phyloP scores from a whole-genome alignment of 2,888 invertebrate species.

The Ernsta delagoae region DNA sequence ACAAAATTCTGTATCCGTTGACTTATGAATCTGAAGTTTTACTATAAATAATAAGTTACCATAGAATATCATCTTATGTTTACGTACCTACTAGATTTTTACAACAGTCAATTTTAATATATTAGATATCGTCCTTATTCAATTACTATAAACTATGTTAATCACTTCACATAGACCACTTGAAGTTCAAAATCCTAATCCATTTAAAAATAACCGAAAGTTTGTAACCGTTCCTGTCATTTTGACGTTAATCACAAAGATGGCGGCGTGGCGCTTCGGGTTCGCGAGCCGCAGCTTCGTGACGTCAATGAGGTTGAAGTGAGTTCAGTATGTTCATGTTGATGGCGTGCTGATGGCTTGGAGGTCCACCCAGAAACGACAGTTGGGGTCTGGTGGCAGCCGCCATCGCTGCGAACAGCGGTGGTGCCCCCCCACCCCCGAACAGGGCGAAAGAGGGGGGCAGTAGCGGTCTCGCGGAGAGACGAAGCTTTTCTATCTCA shows the following conservation, averaged over 20 bases:
- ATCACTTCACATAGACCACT: too few species aligned
- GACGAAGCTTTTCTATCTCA: slow-evolving; percentile 94
- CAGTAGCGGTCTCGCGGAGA: slow-evolving; percentile 92
- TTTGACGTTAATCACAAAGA: slow-evolving; percentile 47
- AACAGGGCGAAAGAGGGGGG: slow-evolving; percentile 90
- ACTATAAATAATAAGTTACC: too few species aligned
- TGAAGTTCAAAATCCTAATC: too few species aligned
- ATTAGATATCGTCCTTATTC: too few species aligned
- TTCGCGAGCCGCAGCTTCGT: slow-evolving; percentile 66
- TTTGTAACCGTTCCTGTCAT: background rate
- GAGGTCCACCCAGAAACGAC: slow-evolving; percentile 83
- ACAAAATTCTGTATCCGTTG: too few species aligned
- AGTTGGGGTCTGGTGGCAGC: slow-evolving; percentile 87
- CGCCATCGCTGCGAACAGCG: slow-evolving; percentile 87
- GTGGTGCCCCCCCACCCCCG: slow-evolving; percentile 87
- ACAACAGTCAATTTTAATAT: too few species aligned
- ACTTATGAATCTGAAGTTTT: too few species aligned
- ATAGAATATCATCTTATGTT: too few species aligned
- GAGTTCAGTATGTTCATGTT: slow-evolving; percentile 84
- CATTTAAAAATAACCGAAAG: too few species aligned
- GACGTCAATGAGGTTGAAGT: slow-evolving; percentile 84
- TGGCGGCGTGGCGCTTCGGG: slow-evolving; percentile 59
- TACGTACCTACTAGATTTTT: too few species aligned
- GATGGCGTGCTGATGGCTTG: slow-evolving; percentile 82
- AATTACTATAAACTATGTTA: too few species aligned